Base-by-base conservation (phyloP, 2,113 vertebrate genomes). In the Esox niger region DNA sequence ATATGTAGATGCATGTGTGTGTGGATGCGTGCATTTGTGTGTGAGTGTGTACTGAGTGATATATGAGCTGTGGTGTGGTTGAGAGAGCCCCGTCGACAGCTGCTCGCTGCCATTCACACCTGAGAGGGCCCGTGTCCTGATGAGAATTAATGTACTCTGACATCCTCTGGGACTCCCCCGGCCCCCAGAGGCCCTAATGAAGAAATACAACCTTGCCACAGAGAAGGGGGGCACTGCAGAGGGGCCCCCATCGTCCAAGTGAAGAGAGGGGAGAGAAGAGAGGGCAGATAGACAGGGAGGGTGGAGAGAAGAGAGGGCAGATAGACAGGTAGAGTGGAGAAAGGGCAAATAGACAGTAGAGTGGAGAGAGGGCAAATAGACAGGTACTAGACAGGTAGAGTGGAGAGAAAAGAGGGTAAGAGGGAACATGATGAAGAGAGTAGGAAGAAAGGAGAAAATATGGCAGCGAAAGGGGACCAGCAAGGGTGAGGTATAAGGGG, bases 101-200 rank as follows among this genome's bases (percentile, higher is more conserved):
- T 93, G 90, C 83, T 83, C 83, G 88, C 92, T 95, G 94, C 94
- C 92, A 93, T 92, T 95, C 93, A 95, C 93, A 94, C 93, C 91
- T 92, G 90, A 93, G 92, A 94, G 91, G 91, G 88, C 89, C 93
- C 91, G 83, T 89, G 90, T 92, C 91, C 90, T 90, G 93, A 95
- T 94, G 92, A 94, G 95, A 95, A 95, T 93, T 93, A 95, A 95
- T 94, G 92, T 93, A 83, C 92, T 94, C 90, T 92, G 93, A 95
- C 90, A 93, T 93, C 93, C 91, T 92, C 82, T 84, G 92, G 91
- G 93, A 94, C 88, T 91, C 82, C 82, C 84, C 76, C 84, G 88
- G 88, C 87, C 87, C 87, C 88, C 86, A 90, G 89, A 93, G 89
- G 80, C 82, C 78, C 87, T 93, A 92, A 93, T 94, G 91, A 92